phyloP scores from a whole-genome alignment of 2,797 vertebrate genomes.

The Cheirogaleus major region DNA sequence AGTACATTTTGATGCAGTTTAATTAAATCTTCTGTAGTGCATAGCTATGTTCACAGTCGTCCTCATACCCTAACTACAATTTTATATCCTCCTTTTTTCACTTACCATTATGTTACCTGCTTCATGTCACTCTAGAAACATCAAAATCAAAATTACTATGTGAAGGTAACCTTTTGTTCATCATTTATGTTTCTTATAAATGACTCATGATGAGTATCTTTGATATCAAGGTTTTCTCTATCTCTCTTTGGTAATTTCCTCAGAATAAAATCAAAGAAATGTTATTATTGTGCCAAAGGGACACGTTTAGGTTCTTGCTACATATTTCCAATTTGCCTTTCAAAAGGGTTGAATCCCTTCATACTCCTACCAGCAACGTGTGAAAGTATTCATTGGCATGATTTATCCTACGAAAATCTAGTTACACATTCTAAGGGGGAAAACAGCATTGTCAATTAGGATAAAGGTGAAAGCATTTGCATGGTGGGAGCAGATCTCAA shows the following conservation, averaged over 20 bases:
- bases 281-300: not conserved
- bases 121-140: not conserved
- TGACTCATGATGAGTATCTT: not conserved
- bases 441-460: not conserved
- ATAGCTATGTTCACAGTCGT: not conserved
- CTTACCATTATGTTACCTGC: not conserved
- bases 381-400: not conserved
- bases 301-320: not conserved
- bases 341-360: not conserved
- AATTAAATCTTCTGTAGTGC: not conserved
- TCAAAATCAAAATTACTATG: not conserved
- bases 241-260: not conserved
- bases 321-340: not conserved
- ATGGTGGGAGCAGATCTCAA: not conserved
- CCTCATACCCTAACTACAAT: not conserved
- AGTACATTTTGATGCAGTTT: not conserved
- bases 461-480: not conserved
- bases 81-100: not conserved
- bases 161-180: not conserved
- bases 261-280: not conserved
- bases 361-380: not conserved
- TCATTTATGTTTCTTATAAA: not conserved
- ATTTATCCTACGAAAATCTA: conserved; percentile 13
- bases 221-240: not conserved
- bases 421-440: not conserved